Evolutionary conservation across 30 jellyfish, hydroid and myxozoan species (phyloP), one percentile per base, ranked within the genome.

Genomic region (Catostylus mosaicus): DNA sequence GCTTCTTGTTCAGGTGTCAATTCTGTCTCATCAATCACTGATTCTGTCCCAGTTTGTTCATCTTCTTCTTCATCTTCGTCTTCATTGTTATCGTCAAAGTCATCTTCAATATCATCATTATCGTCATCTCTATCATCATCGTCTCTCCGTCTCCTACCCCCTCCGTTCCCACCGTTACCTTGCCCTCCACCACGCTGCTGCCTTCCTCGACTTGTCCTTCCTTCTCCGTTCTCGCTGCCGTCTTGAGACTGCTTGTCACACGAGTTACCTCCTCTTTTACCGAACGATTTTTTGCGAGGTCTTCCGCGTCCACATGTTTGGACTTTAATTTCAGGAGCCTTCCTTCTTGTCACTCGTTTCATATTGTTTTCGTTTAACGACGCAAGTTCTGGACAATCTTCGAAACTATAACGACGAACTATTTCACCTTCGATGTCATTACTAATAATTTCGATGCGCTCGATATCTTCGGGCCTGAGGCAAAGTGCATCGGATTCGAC

Each of bases 1-100:
- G 92, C 92, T 23, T 82, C 92, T 82, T 82, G 92, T 37, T 82
- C 92, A 16, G 80, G 92, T n/a, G 86, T 82, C 70, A 82, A 8
- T 22, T 82, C 92, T 33, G 68, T 63, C 3, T 82, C 92, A 69
- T 82, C 92, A 18, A 35, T 73, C 22, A 59, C 76, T 32, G 92
- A 82, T 57, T 82, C 92, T 7, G 77, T 75, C 30, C 92, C 85
- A 9, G 92, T 82, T 69, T 82, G 92, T 24, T 82, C 92, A 40
- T 82, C 92, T 24, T 82, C 92, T 31, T 82, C 92, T 2, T 82
- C 92, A 16, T 82, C 92, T 27, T 82, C 92, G 8, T 82, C 92
- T 34, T 82, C 71, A 37, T 82, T 82, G 34, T 82, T 83, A 37
- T 82, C 92, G 57, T 29, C 56, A 30, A 65, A 83, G 32, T 82